A percentile compares a stretch with the other conserved stretches of the same genome.
phyloP scores from a whole-genome alignment of 35 echinoderm and acorn worm species.

The Patiria miniata region DNA sequence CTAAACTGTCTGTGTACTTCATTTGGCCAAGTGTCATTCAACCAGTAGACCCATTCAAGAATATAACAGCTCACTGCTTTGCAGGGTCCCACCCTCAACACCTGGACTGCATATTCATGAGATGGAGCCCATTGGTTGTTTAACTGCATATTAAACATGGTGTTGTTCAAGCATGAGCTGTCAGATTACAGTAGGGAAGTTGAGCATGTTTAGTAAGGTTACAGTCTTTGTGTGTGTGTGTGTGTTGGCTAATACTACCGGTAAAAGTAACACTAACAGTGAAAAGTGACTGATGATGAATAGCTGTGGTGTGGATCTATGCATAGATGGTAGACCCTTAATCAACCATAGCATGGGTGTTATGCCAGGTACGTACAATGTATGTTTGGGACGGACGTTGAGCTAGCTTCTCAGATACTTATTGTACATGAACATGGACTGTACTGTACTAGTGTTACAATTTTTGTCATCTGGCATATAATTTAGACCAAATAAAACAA shows the following conservation, averaged over 20 bases:
- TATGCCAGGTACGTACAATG: not conserved
- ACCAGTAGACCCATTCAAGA: constrained; percentile 11
- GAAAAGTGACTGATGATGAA: constrained; percentile 2
- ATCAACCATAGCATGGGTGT: constrained; percentile 4
- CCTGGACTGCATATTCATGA: not conserved
- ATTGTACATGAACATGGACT: too few relatives aligned
- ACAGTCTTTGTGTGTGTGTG: constrained; percentile 17
- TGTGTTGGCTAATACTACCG: too few relatives aligned
- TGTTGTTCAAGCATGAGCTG: not conserved
- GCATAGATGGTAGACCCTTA: constrained; percentile 2
- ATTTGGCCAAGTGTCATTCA: too few relatives aligned
- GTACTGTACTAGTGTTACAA: too few relatives aligned
- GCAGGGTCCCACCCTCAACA: not conserved
- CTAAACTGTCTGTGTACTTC: too few relatives aligned
- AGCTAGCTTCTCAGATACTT: too few relatives aligned
- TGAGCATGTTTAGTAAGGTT: not conserved
- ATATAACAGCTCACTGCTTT: too few relatives aligned
- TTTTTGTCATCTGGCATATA: too few relatives aligned
- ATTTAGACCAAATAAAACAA: too few relatives aligned
- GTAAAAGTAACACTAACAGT: not conserved
- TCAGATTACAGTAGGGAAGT: not conserved
- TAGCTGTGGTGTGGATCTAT: not conserved
- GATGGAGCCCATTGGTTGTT: not conserved
- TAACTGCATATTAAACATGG: constrained; percentile 1
- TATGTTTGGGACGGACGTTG: not conserved